These are phyloP conservation scores for Chymomyza fuscimana DNA, from an alignment of 2,888 invertebrate genomes.

Conservation along the genomic window DNA sequence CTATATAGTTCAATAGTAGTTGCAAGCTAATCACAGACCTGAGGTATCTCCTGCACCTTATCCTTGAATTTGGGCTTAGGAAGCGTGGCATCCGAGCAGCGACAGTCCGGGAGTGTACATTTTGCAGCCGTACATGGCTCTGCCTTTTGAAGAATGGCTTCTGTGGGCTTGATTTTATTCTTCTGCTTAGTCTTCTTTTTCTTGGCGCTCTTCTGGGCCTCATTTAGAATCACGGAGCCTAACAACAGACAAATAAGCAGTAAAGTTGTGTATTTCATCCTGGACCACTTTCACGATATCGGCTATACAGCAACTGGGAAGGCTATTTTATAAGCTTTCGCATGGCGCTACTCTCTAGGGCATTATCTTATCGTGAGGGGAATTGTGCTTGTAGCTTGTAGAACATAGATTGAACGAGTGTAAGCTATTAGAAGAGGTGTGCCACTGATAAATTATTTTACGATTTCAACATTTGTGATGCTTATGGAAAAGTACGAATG, in stretches of 20 bases:
- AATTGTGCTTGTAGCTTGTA: slow-evolving; percentile 53
- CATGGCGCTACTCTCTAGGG: not conserved
- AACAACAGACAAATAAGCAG: slow-evolving; percentile 50
- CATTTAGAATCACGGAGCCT: slow-evolving; percentile 28
- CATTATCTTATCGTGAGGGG: slow-evolving; percentile 46
- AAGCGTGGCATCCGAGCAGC: slow-evolving; percentile 71
- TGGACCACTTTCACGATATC: slow-evolving; percentile 19
- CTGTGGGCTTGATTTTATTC: slow-evolving; percentile 4
- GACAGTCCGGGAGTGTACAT: slow-evolving; percentile 73
- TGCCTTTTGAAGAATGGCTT: slow-evolving; percentile 39
- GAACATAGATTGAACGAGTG: slow-evolving; percentile 29
- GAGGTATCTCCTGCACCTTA: slow-evolving; percentile 71
- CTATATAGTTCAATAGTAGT: not conserved
- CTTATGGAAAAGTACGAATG: not conserved
- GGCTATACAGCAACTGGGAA: not conserved
- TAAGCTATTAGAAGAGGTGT: slow-evolving; percentile 33
- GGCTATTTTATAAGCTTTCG: slow-evolving; percentile 40
- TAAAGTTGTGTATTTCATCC: slow-evolving; percentile 47
- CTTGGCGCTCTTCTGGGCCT: slow-evolving; percentile 46
- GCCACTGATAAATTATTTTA: slow-evolving; percentile 11
- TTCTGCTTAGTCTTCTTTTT: slow-evolving; percentile 49
- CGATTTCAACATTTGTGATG: not conserved
- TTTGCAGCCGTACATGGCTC: slow-evolving; percentile 54
- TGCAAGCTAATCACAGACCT: slow-evolving; percentile 53
- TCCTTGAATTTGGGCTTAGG: slow-evolving; percentile 65